A percentile compares a stretch with the other conserved stretches of the same genome.
Evolutionary conservation across 1,140 invertebrate species (phyloP).

Genomic region (Antheraea pernyi): DNA sequence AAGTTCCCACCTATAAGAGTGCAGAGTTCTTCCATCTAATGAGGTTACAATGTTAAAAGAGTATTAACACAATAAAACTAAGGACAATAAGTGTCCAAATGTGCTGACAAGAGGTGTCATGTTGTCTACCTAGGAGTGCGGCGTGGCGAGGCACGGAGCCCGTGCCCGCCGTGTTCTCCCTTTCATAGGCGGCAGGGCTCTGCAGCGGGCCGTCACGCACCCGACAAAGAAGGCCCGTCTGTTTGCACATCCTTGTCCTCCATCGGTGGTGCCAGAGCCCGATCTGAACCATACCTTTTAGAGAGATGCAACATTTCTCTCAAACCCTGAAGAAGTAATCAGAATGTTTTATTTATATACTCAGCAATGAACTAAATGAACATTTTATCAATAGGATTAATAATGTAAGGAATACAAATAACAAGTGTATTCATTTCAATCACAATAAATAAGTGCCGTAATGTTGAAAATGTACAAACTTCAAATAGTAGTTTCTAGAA

Average conservation of each 20-base stretch:
- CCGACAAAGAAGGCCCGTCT: conserved; percentile 66
- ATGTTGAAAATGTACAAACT: too few relatives aligned
- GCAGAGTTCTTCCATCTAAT: not conserved
- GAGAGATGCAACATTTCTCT: conserved; percentile 86
- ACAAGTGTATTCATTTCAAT: too few relatives aligned
- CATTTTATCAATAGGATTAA: not conserved
- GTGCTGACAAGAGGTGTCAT: conserved; percentile 34
- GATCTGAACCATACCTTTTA: conserved; percentile 81
- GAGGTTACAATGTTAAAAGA: not conserved
- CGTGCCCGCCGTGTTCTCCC: conserved; percentile 43
- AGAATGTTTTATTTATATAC: too few relatives aligned
- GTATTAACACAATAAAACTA: not conserved
- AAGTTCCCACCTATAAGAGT: not conserved
- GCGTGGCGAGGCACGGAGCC: conserved; percentile 10
- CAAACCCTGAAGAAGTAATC: conserved; percentile 78
- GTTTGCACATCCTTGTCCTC: conserved; percentile 85
- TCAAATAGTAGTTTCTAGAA: too few relatives aligned
- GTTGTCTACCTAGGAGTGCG: conserved; percentile 26
- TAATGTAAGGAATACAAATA: too few relatives aligned
- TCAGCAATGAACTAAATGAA: too few relatives aligned
- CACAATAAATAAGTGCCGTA: too few relatives aligned
- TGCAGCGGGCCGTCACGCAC: conserved; percentile 59
- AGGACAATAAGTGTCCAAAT: conserved; percentile 23
- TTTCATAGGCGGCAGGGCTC: conserved; percentile 42
- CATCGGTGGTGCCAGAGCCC: conserved; percentile 57